Conservation (phyloP, 2,113 vertebrate species). For the Pleuronectes platessa region DNA sequence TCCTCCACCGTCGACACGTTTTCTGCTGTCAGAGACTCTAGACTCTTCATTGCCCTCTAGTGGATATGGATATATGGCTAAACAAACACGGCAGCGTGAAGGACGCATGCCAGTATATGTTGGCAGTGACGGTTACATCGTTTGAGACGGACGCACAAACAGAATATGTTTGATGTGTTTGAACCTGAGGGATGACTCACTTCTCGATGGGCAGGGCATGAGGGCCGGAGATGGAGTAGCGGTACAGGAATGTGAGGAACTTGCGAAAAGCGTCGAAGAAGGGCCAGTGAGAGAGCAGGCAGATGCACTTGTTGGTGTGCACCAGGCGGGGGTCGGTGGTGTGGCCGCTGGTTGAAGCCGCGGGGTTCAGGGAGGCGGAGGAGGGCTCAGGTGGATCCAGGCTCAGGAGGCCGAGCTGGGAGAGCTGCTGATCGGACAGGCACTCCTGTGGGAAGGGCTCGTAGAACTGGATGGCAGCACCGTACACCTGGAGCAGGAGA, state of each 20-base stretch:
- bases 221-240: slow-evolving; percentile 98
- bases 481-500: slow-evolving; percentile 88
- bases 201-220: slow-evolving; percentile 98
- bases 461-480: slow-evolving; percentile 98
- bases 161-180: too few species aligned
- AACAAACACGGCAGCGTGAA: too few species aligned
- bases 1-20: too few species aligned
- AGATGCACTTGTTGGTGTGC: slow-evolving; percentile 97
- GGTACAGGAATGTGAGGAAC: slow-evolving; percentile 97
- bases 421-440: slow-evolving; percentile 90
- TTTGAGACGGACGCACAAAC: too few species aligned
- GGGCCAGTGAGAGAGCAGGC: slow-evolving; percentile 98
- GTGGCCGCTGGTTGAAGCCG: neutral
- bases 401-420: slow-evolving; percentile 87
- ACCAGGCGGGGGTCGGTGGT: slow-evolving; percentile 60
- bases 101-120: too few species aligned
- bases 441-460: slow-evolving; percentile 90
- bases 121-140: too few species aligned
- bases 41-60: too few species aligned
- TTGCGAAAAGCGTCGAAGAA: slow-evolving; percentile 99
- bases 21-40: too few species aligned
- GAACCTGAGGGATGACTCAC: slow-evolving; percentile 81
- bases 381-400: slow-evolving; percentile 72
- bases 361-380: slow-evolving; percentile 48
- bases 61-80: too few species aligned